These are phyloP conservation scores for Lacanobia wlatinum DNA, from an alignment of 2,888 invertebrate genomes.

Conservation along the genomic window DNA sequence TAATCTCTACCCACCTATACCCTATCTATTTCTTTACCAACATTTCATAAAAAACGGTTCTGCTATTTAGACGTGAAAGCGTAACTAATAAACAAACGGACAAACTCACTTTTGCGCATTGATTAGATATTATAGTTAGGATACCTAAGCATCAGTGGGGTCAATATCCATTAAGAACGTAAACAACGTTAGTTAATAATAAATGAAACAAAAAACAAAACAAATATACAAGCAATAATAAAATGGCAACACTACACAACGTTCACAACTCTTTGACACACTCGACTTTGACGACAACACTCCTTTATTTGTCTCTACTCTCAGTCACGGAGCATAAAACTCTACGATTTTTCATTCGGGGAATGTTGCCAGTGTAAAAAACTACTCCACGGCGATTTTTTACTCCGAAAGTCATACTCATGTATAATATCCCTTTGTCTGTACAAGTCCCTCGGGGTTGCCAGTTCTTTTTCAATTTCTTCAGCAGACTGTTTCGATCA, in stretches of 20 bases:
- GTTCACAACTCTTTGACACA: conserved; percentile 36
- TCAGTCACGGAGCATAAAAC: conserved; percentile 36
- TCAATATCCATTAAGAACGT: too few species aligned
- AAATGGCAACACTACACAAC: conserved; percentile 26
- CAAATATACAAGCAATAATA: conserved; percentile 4
- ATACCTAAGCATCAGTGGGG: too few species aligned
- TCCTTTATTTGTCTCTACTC: conserved; percentile 9
- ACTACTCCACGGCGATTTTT: conserved; percentile 37
- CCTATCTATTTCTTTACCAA: too few species aligned
- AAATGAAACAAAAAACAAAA: neutral
- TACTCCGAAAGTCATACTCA: conserved; percentile 50
- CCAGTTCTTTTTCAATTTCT: conserved; percentile 68
- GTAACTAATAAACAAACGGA: too few species aligned
- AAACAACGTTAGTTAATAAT: neutral
- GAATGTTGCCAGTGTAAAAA: conserved; percentile 38
- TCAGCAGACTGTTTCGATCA: conserved; percentile 60
- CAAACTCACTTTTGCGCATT: too few species aligned
- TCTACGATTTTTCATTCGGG: conserved; percentile 36
- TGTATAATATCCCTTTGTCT: conserved; percentile 61
- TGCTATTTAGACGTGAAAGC: too few species aligned
- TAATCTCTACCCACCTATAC: too few species aligned
- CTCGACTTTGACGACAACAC: conserved; percentile 27
- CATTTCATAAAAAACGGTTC: too few species aligned
- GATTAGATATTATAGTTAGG: too few species aligned
- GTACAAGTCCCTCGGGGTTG: conserved; percentile 40